These are phyloP conservation scores for Griposia aprilina DNA, from an alignment of 2,888 invertebrate genomes.

Conservation along the genomic window DNA sequence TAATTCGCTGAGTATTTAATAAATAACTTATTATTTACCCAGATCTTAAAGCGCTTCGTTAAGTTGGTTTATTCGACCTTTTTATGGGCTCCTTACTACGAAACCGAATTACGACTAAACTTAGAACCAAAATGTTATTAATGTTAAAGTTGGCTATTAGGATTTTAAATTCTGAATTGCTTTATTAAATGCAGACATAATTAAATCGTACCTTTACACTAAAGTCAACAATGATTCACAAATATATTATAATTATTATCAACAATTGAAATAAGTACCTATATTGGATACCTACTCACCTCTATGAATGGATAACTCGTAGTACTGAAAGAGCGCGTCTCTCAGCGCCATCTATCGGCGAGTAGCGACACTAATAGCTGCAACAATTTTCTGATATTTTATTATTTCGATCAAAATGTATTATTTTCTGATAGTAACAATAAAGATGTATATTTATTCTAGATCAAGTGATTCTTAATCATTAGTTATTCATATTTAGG, in stretches of 20 bases:
- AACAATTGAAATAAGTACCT: neutral
- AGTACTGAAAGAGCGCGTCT: slow-evolving; percentile 25
- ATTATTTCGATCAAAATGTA: neutral
- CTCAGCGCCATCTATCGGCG: slow-evolving; percentile 64
- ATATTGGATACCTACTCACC: slow-evolving; percentile 20
- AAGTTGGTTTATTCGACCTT: neutral
- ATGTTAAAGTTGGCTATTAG: neutral
- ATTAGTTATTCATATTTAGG: neutral
- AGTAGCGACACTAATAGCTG: slow-evolving; percentile 51
- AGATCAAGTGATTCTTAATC: neutral
- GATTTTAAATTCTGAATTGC: neutral
- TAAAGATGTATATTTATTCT: neutral
- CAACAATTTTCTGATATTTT: neutral
- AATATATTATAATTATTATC: slow-evolving; percentile 6
- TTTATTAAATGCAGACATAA: neutral
- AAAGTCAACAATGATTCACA: neutral
- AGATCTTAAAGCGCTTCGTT: neutral
- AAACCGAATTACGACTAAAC: neutral
- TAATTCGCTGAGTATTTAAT: no score
- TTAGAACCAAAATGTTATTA: neutral
- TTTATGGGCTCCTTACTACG: neutral
- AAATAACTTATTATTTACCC: slow-evolving; percentile 1
- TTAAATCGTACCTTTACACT: neutral
- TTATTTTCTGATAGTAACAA: neutral
- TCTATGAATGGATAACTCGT: slow-evolving; percentile 46